Evolutionary conservation across 2,888 invertebrate genomes (phyloP).

Genomic region (Tolmerus cingulatus): DNA sequence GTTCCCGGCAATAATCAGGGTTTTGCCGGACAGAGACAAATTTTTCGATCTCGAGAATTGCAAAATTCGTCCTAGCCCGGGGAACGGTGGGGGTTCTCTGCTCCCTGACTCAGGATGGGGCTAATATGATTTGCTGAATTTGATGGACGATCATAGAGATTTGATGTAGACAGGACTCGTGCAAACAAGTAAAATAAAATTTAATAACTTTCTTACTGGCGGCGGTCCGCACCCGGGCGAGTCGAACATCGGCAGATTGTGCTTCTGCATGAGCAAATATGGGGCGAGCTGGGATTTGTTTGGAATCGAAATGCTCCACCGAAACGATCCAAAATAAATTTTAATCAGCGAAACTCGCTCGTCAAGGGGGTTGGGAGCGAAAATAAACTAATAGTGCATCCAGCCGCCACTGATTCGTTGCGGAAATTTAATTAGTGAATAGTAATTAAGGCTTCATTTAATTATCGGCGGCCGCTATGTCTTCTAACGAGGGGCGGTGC

Average conservation of each 20-base stretch:
- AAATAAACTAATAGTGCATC: background rate
- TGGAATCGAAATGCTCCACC: background rate
- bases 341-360: background rate
- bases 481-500: background rate
- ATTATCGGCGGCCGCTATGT: background rate
- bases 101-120: background rate
- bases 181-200: background rate
- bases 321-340: background rate
- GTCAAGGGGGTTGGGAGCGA: background rate
- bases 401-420: background rate
- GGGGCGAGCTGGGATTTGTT: background rate
- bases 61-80: background rate
- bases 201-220: background rate
- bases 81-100: background rate
- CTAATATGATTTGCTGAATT: background rate
- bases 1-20: background rate
- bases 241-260: background rate
- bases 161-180: background rate
- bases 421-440: background rate
- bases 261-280: background rate
- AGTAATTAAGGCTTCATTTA: background rate
- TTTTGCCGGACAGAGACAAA: background rate
- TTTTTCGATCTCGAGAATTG: background rate
- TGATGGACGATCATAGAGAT: background rate
- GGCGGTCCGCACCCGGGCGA: background rate